phyloP scores from a whole-genome alignment of 2,888 invertebrate genomes.

The Dryomyza anilis region DNA sequence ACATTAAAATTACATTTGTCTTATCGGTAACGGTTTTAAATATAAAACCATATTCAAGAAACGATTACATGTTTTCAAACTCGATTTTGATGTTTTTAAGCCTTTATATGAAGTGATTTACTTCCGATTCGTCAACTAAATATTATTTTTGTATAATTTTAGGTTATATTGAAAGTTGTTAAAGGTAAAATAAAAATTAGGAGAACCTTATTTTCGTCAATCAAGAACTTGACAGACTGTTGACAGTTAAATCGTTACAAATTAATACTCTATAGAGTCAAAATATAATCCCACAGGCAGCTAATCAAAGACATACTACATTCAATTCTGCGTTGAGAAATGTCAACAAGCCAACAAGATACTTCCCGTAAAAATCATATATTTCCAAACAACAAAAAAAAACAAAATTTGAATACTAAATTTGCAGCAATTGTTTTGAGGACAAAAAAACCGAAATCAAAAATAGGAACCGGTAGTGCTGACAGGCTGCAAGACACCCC shows the following conservation, averaged over 20 bases:
- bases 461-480: background rate
- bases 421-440: conserved; percentile 28
- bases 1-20: no score
- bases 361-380: background rate
- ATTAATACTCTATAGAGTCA: background rate
- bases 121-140: no score
- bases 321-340: background rate
- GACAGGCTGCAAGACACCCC: no score
- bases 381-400: background rate
- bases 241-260: background rate
- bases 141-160: no score
- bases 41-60: no score
- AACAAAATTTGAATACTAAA: conserved; percentile 37
- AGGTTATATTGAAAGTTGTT: no score
- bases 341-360: background rate
- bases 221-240: background rate
- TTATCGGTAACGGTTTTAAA: no score
- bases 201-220: no score
- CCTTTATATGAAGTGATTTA: no score
- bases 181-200: no score
- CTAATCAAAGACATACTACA: background rate
- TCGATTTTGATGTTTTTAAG: no score
- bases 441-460: conserved; percentile 10
- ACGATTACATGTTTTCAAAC: no score
- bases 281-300: background rate